These are phyloP conservation scores for Lycodopsis pacificus DNA, from an alignment of 2,797 vertebrate species.

Conservation along the genomic window DNA sequence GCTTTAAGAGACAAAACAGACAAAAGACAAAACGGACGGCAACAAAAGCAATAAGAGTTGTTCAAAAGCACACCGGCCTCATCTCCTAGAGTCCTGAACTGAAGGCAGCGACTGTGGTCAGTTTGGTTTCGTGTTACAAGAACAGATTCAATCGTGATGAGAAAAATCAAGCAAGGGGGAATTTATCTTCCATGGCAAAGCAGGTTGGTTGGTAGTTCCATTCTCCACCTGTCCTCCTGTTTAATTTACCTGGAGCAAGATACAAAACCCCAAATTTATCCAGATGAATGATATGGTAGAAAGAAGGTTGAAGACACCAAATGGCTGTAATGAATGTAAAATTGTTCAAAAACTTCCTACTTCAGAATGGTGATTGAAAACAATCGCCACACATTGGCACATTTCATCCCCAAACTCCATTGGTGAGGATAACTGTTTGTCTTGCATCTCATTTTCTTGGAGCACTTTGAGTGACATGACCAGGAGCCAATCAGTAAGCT, in stretches of 20 bases:
- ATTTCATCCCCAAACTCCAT: background rate
- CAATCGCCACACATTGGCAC: background rate
- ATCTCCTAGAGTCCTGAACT: background rate
- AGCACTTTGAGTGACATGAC: background rate
- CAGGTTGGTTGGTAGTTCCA: background rate
- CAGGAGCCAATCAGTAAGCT: background rate
- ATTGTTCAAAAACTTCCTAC: background rate
- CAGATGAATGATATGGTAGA: background rate
- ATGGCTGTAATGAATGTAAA: background rate
- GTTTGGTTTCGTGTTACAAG: background rate
- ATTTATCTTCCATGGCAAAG: background rate
- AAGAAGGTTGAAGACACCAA: background rate
- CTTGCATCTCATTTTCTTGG: background rate
- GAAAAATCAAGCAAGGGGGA: background rate
- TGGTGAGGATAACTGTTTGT: background rate
- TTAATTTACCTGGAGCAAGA: background rate
- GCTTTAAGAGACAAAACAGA: background rate
- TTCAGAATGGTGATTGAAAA: background rate
- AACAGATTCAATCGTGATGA: background rate
- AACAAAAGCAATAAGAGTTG: background rate
- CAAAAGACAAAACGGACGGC: background rate
- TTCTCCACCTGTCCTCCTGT: background rate
- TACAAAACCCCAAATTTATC: background rate
- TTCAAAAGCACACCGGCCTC: background rate
- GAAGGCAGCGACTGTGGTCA: background rate